These are phyloP conservation scores for Gopherus evgoodei DNA, from an alignment of 2,113 vertebrate species.

Conservation along the genomic window DNA sequence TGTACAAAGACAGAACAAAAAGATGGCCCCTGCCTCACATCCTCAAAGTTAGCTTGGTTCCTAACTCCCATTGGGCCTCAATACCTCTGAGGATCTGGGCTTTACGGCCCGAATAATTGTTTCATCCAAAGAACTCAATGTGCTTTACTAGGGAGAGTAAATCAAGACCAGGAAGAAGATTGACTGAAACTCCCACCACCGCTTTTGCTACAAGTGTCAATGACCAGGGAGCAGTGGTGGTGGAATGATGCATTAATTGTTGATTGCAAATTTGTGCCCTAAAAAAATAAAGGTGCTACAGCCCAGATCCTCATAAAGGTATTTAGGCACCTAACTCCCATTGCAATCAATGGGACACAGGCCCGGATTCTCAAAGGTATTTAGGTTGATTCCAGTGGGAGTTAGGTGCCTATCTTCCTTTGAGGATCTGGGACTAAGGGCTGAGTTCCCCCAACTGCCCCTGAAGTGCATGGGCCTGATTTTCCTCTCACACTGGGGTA, in stretches of 20 bases:
- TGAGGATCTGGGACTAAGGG: neutral
- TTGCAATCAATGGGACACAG: too few relatives aligned
- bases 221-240: neutral
- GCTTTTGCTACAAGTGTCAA: neutral
- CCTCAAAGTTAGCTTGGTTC: too few relatives aligned
- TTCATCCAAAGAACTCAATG: neutral
- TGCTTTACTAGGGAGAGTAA: neutral
- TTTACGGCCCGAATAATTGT: neutral
- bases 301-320: neutral
- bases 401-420: neutral
- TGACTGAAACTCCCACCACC: neutral
- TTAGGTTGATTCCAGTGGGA: neutral
- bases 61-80: too few relatives aligned
- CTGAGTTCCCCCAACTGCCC: neutral
- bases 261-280: neutral
- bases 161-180: neutral
- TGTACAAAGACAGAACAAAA: neutral
- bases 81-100: neutral
- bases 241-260: neutral
- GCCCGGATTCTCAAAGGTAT: neutral
- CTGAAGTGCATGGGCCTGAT: neutral
- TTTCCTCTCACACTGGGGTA: neutral
- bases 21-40: neutral
- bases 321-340: neutral
- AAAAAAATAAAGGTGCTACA: neutral